Base-by-base conservation (phyloP, 2,797 vertebrate species). In the Falco cherrug region DNA sequence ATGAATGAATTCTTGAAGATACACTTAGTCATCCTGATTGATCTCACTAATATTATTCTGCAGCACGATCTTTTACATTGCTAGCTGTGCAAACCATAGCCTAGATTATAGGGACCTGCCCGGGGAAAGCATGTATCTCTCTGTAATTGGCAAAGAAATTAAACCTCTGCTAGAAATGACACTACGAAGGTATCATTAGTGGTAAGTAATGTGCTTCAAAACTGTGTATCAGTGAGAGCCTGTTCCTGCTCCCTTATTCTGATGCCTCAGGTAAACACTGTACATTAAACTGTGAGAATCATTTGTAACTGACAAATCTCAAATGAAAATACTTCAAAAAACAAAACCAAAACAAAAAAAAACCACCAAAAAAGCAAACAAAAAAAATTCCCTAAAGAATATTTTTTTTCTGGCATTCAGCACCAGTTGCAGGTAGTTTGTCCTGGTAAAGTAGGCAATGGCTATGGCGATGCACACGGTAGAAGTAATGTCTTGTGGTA, bases 71-170 rank as follows among this genome's bases (percentile, higher is more conserved):
- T 90, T 93, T 70, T 50, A 37, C 3, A 1, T 18, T 74, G 24
- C 57, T n/a, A 0, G 24, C 35, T 81, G 68, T 81, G n/a, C 24
- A 73, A 39, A 45, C 75, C 14, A 26, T 20, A 54, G 33, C 65
- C n/a, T 47, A 69, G 54, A 61, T 84, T 24, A 37, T 35, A 69
- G 51, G 7, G n/a, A 69, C 24, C 54, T 90, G 79, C 39, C 47
- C 0, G 26, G 61, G 47, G 28, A 86, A 69, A 90, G n/a, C 28
- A 29, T 33, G 9, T 67, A 3, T 90, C 28, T 79, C 65, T 67
- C 31, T 83, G 47, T 82, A 83, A 65, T 26, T 82, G 89, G 69
- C 45, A 65, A 94, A 86, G 47, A 92, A 91, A 71, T 87, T 61
- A 91, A 95, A 84, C 33, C 39, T 75, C 37, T 91, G 7, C 79